Evolutionary conservation across 2,113 vertebrate genomes (phyloP).

Genomic region (Platysternon megacephalum): DNA sequence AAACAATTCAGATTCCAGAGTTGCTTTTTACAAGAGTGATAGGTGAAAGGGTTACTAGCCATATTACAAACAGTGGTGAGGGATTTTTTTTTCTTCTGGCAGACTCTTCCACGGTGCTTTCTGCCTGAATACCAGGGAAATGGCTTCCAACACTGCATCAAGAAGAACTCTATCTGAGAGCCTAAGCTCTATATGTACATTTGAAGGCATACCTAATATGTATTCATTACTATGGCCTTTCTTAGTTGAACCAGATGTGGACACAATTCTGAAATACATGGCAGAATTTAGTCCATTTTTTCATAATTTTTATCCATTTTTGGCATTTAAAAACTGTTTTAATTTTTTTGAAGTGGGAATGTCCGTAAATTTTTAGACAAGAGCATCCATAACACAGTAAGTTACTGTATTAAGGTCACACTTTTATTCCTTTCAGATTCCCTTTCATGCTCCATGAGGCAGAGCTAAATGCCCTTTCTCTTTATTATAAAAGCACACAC

Average conservation of each 20-base stretch:
- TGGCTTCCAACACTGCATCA: not conserved
- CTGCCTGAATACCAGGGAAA: conserved; percentile 17
- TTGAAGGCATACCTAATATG: accelerated
- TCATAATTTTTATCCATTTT: not conserved
- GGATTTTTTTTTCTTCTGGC: conserved; percentile 1
- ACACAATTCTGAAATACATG: not conserved
- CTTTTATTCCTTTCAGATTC: not conserved
- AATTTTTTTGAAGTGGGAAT: not conserved
- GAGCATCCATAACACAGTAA: not conserved
- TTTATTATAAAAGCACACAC: not conserved
- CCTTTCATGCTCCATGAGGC: conserved; percentile 1
- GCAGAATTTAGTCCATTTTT: not conserved
- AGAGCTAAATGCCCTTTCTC: accelerated
- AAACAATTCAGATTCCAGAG: accelerated
- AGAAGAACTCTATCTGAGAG: not conserved
- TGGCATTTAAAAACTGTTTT: not conserved
- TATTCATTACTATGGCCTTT: not conserved
- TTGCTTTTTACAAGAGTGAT: not conserved
- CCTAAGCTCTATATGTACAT: accelerated
- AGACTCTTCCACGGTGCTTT: not conserved
- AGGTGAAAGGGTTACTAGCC: not conserved
- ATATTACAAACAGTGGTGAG: accelerated
- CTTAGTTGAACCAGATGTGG: not conserved
- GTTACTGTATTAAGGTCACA: not conserved
- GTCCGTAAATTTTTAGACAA: not conserved